Percentiles rank a stretch among this genome's conserved stretches.
Evolutionary conservation across 1,140 invertebrate species (phyloP).

Genomic region (Drosophila pseudoobscura): DNA sequence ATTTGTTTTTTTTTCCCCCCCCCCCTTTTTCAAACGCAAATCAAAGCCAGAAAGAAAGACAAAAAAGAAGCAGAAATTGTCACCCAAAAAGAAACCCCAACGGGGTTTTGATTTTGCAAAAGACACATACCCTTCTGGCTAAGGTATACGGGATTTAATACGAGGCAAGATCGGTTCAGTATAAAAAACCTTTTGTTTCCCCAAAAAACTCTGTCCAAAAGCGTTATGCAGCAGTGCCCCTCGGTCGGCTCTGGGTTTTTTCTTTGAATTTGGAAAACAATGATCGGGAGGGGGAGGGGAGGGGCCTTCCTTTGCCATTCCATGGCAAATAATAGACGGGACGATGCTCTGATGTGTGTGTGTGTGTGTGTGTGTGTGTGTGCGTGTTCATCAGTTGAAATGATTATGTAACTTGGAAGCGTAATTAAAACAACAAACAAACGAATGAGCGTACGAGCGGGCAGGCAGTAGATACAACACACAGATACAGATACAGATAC

Average conservation of each 20-base stretch:
- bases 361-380: constrained; percentile 57
- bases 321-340: too few species aligned
- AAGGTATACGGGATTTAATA: too few species aligned
- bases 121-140: too few species aligned
- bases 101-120: constrained; percentile 9
- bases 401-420: constrained; percentile 68
- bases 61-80: constrained; percentile 10
- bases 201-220: too few species aligned
- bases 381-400: constrained; percentile 65
- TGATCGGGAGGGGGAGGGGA: too few species aligned
- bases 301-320: too few species aligned
- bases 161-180: too few species aligned
- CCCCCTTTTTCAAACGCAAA: neutral
- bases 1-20: constrained; percentile 15
- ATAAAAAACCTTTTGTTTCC: too few species aligned
- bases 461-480: too few species aligned
- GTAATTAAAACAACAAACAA: constrained; percentile 68
- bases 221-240: too few species aligned
- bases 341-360: constrained; percentile 8
- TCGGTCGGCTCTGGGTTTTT: too few species aligned
- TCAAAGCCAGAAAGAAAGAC: neutral
- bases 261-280: too few species aligned
- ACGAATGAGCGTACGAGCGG: constrained; percentile 5
- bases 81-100: constrained; percentile 27
- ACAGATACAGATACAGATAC: neutral